Base-by-base conservation (phyloP, 2,113 vertebrate genomes). In the Semicossyphus pulcher region DNA sequence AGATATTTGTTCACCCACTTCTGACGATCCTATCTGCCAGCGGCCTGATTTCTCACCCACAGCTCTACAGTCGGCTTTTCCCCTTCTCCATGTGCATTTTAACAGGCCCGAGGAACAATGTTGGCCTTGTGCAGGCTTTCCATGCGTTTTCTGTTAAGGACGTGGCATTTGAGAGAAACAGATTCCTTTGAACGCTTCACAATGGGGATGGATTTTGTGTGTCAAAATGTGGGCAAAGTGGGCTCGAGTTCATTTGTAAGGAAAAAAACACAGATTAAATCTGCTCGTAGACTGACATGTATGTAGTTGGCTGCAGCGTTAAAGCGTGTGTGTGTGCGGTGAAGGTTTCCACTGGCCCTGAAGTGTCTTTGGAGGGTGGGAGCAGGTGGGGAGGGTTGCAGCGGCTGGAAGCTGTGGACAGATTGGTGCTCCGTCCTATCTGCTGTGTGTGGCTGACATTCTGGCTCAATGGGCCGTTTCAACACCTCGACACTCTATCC, bases 81-180 rank as follows among this genome's bases (percentile, higher is more conserved):
- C 41, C 57, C 39, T 85, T 62, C 70, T 81, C 81, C 76, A 70
- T 83, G 76, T 84, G 67, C 80, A 83, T 85, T 89, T 91, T 81
- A 86, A 85, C 66, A 67, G 75, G 78, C 67, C 57, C 1, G 47
- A 28, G 67, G 85, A 91, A 92, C 91, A 92, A 93, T 91, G 88
- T 83, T 86, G 76, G 86, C 88, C 80, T 89, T 92, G 88, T 91
- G 83, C 82, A 64, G 59, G 62, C 78, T 91, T 88, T 89, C 86
- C 86, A 83, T 85, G 85, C 62, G 20, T 79, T 86, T 87, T 86
- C 66, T 80, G 79, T 87, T 86, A 68, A 78, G 74, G 73, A 86
- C 47, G 71, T 90, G 89, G 81, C 85, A 91, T 92, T 91, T 90
- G 51, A 89, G 70, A 78, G 52, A 53, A 80, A 69, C 75, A 54